These are phyloP conservation scores for Drosophila aldrichi DNA, from an alignment of 2,888 invertebrate species.

Conservation along the genomic window DNA sequence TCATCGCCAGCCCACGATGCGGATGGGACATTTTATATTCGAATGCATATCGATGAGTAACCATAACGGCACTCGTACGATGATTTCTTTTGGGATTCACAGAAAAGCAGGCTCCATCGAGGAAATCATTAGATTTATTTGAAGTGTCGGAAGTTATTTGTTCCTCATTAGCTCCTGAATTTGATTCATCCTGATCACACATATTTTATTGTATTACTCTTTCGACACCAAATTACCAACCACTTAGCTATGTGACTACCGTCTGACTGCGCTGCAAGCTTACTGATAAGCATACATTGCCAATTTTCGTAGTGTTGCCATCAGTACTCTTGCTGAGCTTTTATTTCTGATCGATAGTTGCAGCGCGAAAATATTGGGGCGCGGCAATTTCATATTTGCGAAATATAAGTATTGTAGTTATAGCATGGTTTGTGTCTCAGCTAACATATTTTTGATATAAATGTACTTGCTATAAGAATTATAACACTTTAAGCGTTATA, in stretches of 20 bases:
- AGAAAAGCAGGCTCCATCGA: constrained; percentile 6
- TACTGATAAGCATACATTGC: not conserved
- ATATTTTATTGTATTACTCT: not conserved
- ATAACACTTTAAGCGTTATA: not conserved
- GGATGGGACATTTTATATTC: constrained; percentile 94
- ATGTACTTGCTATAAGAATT: not conserved
- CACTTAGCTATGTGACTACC: not conserved
- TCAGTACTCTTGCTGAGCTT: not conserved
- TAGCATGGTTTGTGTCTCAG: not conserved
- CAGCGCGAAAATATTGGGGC: not conserved
- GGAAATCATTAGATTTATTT: not conserved
- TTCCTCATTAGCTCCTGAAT: not conserved
- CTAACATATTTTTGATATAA: not conserved
- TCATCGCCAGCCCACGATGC: constrained; percentile 92
- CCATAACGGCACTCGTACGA: not conserved
- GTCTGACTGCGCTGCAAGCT: not conserved
- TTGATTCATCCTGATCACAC: not conserved
- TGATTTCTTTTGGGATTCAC: rapidly evolving
- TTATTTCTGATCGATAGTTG: not conserved
- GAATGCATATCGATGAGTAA: constrained; percentile 45
- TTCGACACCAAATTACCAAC: not conserved
- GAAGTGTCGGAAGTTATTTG: not conserved
- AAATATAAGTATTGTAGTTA: not conserved
- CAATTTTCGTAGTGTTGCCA: not conserved
- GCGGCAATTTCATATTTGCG: not conserved